Conservation (phyloP, 2,888 invertebrate genomes). For the Cephus sareptanus region DNA sequence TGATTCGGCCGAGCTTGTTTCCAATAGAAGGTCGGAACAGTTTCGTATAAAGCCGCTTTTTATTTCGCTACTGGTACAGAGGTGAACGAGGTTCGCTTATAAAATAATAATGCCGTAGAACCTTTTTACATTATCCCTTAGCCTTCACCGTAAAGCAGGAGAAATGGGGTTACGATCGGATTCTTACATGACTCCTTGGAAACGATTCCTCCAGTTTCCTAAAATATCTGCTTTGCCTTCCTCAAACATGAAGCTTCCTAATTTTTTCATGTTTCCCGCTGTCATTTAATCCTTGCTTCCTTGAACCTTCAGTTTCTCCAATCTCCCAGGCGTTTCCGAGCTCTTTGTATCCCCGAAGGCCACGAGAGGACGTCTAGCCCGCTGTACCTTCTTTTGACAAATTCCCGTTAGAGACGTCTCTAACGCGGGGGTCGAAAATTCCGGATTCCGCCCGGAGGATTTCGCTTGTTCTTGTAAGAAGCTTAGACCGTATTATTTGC, state of each 20-base stretch:
- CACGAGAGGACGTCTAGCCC: not conserved
- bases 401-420: conserved; percentile 4
- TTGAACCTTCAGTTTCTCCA: not conserved
- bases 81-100: not conserved
- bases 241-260: not conserved
- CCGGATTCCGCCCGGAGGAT: not conserved
- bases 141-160: not conserved
- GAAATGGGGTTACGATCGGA: not conserved
- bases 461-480: not conserved
- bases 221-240: not conserved
- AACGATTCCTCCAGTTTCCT: not conserved
- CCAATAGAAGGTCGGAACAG: not conserved
- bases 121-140: not conserved
- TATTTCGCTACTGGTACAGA: not conserved
- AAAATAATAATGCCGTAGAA: not conserved
- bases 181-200: not conserved
- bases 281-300: not conserved
- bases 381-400: not conserved
- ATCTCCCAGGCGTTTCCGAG: not conserved
- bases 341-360: not conserved
- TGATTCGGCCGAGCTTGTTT: not conserved
- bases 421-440: not conserved
- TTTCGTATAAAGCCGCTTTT: not conserved
- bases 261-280: not conserved
- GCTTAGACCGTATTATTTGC: not conserved